Percentiles rank a stretch among this genome's conserved stretches.
These are phyloP conservation scores for Leptatherina wallacei DNA, from an alignment of 2,797 vertebrate species.

Conservation along the genomic window DNA sequence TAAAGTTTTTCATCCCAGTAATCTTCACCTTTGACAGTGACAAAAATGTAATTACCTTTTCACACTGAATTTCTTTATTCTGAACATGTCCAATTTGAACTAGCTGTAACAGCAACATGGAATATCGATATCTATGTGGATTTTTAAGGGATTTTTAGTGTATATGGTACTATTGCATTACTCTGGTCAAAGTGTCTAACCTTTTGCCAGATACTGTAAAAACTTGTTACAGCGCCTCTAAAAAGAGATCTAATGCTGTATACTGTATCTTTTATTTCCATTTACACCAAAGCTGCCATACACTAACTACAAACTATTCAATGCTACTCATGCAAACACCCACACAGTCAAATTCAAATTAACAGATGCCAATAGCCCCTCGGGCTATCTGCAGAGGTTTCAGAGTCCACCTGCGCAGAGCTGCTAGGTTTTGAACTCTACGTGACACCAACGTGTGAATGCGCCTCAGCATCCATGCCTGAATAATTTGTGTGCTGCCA, in stretches of 20 bases:
- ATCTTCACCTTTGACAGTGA: not conserved
- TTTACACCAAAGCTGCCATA: slow-evolving; percentile 14
- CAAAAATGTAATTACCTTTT: no score
- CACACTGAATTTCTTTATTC: no score
- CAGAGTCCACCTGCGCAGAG: slow-evolving; percentile 60
- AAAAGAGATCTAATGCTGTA: slow-evolving; percentile 19
- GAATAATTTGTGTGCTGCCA: slow-evolving; percentile 76
- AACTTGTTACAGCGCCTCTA: not conserved
- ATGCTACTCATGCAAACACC: slow-evolving; percentile 43
- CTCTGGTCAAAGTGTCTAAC: not conserved
- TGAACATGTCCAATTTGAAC: not conserved
- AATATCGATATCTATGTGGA: not conserved
- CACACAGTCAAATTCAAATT: slow-evolving; percentile 54
- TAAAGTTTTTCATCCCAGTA: not conserved
- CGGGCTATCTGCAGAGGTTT: slow-evolving; percentile 28
- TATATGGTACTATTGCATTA: not conserved
- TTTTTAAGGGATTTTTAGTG: not conserved
- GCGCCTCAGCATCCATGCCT: slow-evolving; percentile 57
- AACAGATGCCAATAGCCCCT: slow-evolving; percentile 52
- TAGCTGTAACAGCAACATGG: not conserved
- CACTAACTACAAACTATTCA: slow-evolving; percentile 31
- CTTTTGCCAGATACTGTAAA: not conserved
- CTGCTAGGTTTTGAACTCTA: slow-evolving; percentile 70
- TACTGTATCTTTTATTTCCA: not conserved
- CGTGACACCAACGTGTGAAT: slow-evolving; percentile 69